These are phyloP conservation scores for Seira musarum DNA, from an alignment of 2,888 invertebrate genomes.

Conservation along the genomic window DNA sequence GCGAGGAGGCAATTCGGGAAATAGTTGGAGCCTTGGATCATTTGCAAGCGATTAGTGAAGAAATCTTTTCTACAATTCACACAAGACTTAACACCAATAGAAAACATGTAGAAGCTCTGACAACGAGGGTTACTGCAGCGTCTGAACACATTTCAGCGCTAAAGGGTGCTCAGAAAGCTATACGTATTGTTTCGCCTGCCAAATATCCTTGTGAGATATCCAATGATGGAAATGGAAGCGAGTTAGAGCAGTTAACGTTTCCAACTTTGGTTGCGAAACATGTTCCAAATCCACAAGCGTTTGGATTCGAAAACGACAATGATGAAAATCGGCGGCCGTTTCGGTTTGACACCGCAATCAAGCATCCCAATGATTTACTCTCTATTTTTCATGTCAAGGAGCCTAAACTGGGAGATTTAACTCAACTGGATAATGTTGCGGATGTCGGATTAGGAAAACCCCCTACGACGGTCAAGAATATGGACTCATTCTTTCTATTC, in stretches of 20 bases:
- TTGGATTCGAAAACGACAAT: constrained; percentile 39
- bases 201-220: constrained; percentile 65
- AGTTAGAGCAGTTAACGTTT: constrained; percentile 20
- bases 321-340: constrained; percentile 28
- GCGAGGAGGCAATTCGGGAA: constrained; percentile 66
- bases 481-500: constrained; percentile 68
- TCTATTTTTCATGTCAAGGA: constrained; percentile 65
- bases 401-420: constrained; percentile 51
- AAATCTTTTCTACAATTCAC: constrained; percentile 64
- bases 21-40: constrained; percentile 67
- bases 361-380: constrained; percentile 66
- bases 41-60: constrained; percentile 61
- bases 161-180: constrained; percentile 64
- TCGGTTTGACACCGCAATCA: constrained; percentile 61
- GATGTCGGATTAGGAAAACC: constrained; percentile 66
- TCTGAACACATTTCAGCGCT: constrained; percentile 56
- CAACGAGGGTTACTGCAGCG: constrained; percentile 48
- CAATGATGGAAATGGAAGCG: background rate
- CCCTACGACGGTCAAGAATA: constrained; percentile 44
- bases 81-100: constrained; percentile 61
- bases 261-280: constrained; percentile 49
- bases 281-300: constrained; percentile 20
- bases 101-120: constrained; percentile 43
- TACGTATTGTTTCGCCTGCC: constrained; percentile 67
- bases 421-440: constrained; percentile 55